Evolutionary conservation across 1,140 invertebrate genomes (phyloP).

Genomic region (Macrobrachium rosenbergii): DNA sequence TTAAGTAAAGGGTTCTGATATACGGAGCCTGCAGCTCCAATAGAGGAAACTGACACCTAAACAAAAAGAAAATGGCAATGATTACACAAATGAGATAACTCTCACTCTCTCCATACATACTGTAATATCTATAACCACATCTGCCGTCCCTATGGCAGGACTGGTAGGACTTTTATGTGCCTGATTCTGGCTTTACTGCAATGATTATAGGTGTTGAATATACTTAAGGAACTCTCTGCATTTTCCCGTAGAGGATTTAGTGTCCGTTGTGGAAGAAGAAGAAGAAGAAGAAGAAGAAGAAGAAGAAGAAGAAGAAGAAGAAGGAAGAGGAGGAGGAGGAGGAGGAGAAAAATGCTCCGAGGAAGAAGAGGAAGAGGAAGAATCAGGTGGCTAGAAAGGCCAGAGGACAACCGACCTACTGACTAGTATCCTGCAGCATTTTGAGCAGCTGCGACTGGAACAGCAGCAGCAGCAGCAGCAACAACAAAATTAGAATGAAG

Average conservation of each 20-base stretch:
- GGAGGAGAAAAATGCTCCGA: too few species aligned
- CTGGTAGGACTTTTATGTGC: neutral
- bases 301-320: slow-evolving; percentile 4
- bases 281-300: neutral
- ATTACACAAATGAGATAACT: too few species aligned
- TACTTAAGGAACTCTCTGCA: neutral
- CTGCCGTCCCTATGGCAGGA: neutral
- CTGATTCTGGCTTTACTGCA: neutral
- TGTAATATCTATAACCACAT: too few species aligned
- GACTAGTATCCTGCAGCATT: neutral
- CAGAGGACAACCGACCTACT: neutral
- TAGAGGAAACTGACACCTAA: too few species aligned
- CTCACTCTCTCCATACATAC: too few species aligned
- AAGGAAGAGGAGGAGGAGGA: neutral
- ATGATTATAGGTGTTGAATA: too few species aligned
- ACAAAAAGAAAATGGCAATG: too few species aligned
- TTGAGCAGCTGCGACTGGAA: neutral
- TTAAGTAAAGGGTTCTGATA: too few species aligned
- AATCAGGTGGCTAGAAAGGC: neutral
- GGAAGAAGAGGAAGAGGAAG: too few species aligned
- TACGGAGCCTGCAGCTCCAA: too few species aligned
- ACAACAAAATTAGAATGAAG: neutral
- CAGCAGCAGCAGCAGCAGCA: slow-evolving; percentile 2
- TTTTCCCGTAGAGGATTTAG: neutral
- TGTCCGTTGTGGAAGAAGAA: too few species aligned